phyloP scores from a whole-genome alignment of 2,888 invertebrate genomes.

The Cantharis rustica region DNA sequence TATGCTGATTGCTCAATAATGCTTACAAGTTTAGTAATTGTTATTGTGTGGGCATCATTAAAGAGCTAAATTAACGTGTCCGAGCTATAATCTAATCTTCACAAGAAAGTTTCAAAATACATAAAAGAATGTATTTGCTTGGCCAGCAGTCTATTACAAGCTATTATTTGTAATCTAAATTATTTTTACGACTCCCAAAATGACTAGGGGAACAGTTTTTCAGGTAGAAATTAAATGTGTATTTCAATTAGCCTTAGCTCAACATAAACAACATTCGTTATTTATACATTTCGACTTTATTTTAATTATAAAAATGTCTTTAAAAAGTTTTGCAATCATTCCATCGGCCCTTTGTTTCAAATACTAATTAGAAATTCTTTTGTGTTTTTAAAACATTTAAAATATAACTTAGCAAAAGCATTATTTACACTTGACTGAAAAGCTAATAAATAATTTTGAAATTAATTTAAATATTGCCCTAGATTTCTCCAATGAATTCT shows the following conservation, averaged over 20 bases:
- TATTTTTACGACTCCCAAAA: conserved; percentile 47
- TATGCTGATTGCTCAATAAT: background rate
- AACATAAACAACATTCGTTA: background rate
- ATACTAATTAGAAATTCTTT: background rate
- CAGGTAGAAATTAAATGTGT: conserved; percentile 39
- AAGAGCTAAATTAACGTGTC: background rate
- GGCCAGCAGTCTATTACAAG: conserved; percentile 40
- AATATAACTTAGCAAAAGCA: too few relatives aligned
- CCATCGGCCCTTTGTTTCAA: background rate
- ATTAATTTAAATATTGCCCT: too few relatives aligned
- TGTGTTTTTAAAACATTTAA: background rate
- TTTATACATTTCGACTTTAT: background rate
- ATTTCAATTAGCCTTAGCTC: background rate
- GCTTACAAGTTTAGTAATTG: background rate
- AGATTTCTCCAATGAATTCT: too few relatives aligned
- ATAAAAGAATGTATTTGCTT: background rate
- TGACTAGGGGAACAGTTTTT: conserved; percentile 45
- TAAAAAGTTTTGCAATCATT: background rate
- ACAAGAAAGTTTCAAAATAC: background rate
- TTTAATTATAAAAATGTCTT: background rate
- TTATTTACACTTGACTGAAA: background rate
- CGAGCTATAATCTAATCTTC: background rate
- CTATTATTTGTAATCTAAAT: conserved; percentile 54
- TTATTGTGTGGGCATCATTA: background rate
- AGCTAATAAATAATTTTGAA: background rate